These are phyloP conservation scores for Willisornis vidua DNA, from an alignment of 2,113 vertebrate species.

Conservation along the genomic window DNA sequence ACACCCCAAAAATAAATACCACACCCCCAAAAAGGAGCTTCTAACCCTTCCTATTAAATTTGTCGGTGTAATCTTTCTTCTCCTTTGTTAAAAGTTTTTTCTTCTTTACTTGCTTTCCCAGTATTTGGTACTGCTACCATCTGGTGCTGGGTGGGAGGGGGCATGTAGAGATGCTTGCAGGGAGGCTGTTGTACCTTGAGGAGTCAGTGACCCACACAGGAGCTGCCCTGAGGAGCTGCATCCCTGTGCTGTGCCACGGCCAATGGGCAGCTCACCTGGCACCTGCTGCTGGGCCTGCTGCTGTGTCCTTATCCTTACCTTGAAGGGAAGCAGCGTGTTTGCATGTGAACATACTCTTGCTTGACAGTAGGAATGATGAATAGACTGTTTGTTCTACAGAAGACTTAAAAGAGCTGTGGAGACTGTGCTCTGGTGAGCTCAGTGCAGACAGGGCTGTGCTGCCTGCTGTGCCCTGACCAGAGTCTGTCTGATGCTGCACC, in stretches of 20 bases:
- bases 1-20: background rate
- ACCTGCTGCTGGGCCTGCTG: background rate
- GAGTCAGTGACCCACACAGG: background rate
- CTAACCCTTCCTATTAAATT: background rate
- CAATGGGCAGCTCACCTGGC: conserved; percentile 21
- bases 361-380: conserved; percentile 15
- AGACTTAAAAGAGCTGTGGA: background rate
- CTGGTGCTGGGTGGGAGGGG: background rate
- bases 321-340: background rate
- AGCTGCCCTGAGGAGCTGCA: background rate
- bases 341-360: background rate
- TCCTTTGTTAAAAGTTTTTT: background rate
- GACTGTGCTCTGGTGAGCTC: background rate
- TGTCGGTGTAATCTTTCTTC: background rate
- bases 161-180: background rate
- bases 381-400: background rate
- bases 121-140: background rate
- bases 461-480: background rate
- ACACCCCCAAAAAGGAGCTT: background rate
- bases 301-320: conserved; percentile 39
- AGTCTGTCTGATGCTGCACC: background rate
- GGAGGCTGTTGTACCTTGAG: background rate
- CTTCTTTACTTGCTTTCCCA: background rate
- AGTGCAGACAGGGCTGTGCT: background rate
- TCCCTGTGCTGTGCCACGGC: background rate